Base-by-base conservation (phyloP, 2,113 vertebrate genomes). In the Ariopsis seemanni region DNA sequence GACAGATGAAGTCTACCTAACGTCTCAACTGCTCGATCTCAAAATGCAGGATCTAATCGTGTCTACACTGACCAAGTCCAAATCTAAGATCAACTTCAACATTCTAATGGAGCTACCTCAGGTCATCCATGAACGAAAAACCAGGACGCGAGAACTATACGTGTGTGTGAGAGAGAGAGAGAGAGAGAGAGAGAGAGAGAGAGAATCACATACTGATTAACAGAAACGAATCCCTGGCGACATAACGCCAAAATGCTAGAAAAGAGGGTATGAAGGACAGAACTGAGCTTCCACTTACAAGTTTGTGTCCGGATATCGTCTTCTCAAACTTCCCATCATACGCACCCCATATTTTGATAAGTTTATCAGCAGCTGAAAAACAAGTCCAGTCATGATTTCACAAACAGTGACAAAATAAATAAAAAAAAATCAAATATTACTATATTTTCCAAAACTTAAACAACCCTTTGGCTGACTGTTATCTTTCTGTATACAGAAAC, bases 261-360 rank as follows among this genome's bases (percentile, higher is more conserved):
- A 77, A 52, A 77, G 1, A 25, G 1, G 5, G 5, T 52, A 53
- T 0, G 12, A 55, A 78, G 50, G 5, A n/a, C 22, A 60, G 7
- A 58, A 42, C 2, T 18, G 6, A 58, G 4, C 18, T 34, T 80
- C 30, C 4, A 97, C 98, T 96, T 91, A 99, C 98, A 92, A 99
- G 96, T 88, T 99, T 99, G 93, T 99, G 98, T 84, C 98, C 98
- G 30, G 97, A 99, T 92, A 99, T 96, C 80, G 98, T 99, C 94
- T 99, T 99, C 92, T 99, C 98, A 93, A 99, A 99, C 89, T 99
- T 99, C 75, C 98, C 98, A 11, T 99, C 98, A 0, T 99, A 99
- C 0, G 98, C 98, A 30, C 98, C 98, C 98, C 98, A 99, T 83
- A 99, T 99, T 94, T 99, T 99, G 91, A 99, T 99, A 89, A 99